Conservation (phyloP, 2,888 invertebrate species). For the Aphodius granarius region DNA sequence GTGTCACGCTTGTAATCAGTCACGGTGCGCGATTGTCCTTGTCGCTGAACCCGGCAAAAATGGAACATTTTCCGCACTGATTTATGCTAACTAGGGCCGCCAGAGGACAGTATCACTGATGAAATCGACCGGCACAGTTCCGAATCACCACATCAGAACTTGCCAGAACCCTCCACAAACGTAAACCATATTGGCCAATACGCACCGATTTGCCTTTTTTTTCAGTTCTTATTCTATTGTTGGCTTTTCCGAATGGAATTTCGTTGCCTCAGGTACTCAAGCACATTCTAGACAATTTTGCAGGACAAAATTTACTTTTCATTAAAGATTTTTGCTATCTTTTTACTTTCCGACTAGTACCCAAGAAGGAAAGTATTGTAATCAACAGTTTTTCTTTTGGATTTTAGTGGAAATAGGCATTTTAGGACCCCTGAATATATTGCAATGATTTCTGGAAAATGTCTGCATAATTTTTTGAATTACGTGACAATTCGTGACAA, state of each 20-base stretch:
- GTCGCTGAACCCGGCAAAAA: slow-evolving; percentile 34
- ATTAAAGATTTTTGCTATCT: too few relatives aligned
- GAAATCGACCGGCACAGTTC: slow-evolving; percentile 15
- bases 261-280: neutral
- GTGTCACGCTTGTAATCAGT: slow-evolving; percentile 50
- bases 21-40: slow-evolving; percentile 48
- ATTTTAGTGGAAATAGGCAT: too few relatives aligned
- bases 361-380: too few relatives aligned
- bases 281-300: too few relatives aligned
- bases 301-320: too few relatives aligned
- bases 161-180: neutral
- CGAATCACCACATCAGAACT: neutral
- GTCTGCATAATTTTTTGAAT: too few relatives aligned
- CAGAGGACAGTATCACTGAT: slow-evolving; percentile 16
- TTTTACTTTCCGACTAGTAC: too few relatives aligned
- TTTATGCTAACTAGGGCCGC: slow-evolving; percentile 22
- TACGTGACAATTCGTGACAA: too few relatives aligned
- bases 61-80: slow-evolving; percentile 32
- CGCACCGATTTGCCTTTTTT: neutral
- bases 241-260: neutral
- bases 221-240: neutral
- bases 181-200: neutral
- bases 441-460: too few relatives aligned
- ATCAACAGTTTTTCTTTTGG: too few relatives aligned
- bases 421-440: too few relatives aligned